Conservation (phyloP, 1,140 invertebrate genomes). For the Aporrectodea caliginosa region DNA sequence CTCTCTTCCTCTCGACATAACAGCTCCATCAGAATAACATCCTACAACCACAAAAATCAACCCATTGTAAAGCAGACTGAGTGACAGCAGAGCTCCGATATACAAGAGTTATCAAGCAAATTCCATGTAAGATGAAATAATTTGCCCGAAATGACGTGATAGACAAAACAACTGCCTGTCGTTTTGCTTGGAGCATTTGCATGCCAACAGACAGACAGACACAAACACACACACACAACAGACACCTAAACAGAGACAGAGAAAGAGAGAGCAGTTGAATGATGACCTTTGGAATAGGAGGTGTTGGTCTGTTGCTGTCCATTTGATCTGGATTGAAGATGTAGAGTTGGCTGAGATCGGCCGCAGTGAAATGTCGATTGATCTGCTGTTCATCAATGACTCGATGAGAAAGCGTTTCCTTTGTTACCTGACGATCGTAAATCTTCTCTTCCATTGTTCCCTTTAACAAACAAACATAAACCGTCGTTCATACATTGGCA, state of each 20-base stretch:
- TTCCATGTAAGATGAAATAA: too few relatives aligned
- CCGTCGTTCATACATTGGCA: too few relatives aligned
- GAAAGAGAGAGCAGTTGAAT: neutral
- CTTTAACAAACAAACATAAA: too few relatives aligned
- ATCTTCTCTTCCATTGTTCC: constrained; percentile 98
- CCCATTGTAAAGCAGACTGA: too few relatives aligned
- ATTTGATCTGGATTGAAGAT: constrained; percentile 66
- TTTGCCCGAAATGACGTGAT: too few relatives aligned
- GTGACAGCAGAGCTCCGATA: too few relatives aligned
- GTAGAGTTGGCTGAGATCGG: constrained; percentile 85
- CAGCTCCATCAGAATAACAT: constrained; percentile 79
- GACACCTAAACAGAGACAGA: neutral
- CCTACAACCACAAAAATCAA: constrained; percentile 61
- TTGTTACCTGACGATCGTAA: constrained; percentile 90
- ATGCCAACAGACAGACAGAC: too few relatives aligned
- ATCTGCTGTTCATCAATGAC: constrained; percentile 98
- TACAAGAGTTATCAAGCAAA: too few relatives aligned
- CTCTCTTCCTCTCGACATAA: constrained; percentile 68
- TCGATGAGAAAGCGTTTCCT: constrained; percentile 80
- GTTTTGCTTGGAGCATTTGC: too few relatives aligned
- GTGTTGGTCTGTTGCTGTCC: constrained; percentile 46
- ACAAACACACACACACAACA: neutral
- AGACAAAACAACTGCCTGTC: too few relatives aligned
- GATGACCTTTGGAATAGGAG: constrained; percentile 50
- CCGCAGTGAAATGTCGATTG: constrained; percentile 83